Conservation (phyloP, 2,113 vertebrate species). For the Notarius lentiginosus region DNA sequence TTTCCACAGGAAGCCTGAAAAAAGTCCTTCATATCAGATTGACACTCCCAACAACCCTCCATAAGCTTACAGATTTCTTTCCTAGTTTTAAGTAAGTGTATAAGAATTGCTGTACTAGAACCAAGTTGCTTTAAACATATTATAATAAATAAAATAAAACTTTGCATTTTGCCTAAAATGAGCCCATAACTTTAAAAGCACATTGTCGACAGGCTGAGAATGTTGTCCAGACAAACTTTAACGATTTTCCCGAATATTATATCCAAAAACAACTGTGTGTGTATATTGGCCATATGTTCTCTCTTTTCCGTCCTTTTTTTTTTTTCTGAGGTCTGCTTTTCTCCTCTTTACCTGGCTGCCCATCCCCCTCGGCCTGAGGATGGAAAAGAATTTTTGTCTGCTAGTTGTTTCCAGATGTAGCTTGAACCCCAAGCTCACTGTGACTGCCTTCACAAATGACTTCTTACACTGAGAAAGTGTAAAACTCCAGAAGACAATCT, state of each 20-base stretch:
- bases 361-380: conserved; percentile 36
- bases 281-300: conserved; percentile 28
- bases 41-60: background rate
- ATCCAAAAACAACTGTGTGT: conserved; percentile 26
- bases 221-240: background rate
- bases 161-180: background rate
- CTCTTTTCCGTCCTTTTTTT: conserved; percentile 2
- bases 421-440: conserved; percentile 25
- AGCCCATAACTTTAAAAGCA: background rate
- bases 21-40: conserved; percentile 29
- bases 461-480: conserved; percentile 21
- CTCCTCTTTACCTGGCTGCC: conserved; percentile 50
- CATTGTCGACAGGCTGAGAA: background rate
- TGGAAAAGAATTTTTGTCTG: conserved; percentile 48
- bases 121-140: background rate
- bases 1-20: conserved; percentile 57
- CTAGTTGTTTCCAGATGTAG: conserved; percentile 65
- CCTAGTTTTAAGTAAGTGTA: background rate
- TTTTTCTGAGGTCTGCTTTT: conserved; percentile 37
- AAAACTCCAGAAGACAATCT: conserved; percentile 35
- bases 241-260: background rate
- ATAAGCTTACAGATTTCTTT: background rate
- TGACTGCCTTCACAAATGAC: conserved; percentile 35
- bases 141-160: background rate
- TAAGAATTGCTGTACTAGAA: background rate